Evolutionary conservation across 2,797 vertebrate genomes (phyloP).

Genomic region (Stomatorhinus walkeri): DNA sequence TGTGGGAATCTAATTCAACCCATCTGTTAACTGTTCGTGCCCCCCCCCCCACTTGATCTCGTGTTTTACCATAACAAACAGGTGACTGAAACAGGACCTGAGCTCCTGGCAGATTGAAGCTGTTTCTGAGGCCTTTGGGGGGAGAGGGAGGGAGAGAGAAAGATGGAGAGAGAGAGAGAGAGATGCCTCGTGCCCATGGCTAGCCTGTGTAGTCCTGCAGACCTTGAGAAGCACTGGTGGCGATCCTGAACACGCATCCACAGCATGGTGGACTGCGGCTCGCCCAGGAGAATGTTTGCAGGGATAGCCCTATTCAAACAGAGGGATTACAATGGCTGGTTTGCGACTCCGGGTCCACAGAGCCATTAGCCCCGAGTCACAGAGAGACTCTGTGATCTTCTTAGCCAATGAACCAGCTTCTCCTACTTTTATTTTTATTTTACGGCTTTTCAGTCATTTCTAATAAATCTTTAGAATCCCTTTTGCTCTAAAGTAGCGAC

Average conservation of each 20-base stretch:
- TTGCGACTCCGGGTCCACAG: slow-evolving; percentile 50
- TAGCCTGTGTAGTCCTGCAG: slow-evolving; percentile 38
- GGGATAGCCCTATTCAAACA: slow-evolving; percentile 54
- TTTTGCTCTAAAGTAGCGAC: slow-evolving; percentile 34
- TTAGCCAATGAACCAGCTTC: slow-evolving; percentile 57
- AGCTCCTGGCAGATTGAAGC: background rate
- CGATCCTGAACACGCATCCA: slow-evolving; percentile 37
- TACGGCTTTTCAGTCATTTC: slow-evolving; percentile 45
- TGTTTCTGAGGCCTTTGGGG: background rate
- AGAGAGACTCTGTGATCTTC: slow-evolving; percentile 47
- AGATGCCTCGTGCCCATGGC: slow-evolving; percentile 20
- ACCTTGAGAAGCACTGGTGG: slow-evolving; percentile 35
- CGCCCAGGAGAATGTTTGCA: slow-evolving; percentile 51
- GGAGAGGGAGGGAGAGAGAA: background rate
- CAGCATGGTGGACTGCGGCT: slow-evolving; percentile 36
- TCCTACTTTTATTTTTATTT: slow-evolving; percentile 30
- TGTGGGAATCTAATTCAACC: slow-evolving; percentile 1
- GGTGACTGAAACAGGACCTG: background rate
- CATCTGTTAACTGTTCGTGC: background rate
- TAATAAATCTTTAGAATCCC: slow-evolving; percentile 51
- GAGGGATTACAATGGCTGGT: slow-evolving; percentile 47
- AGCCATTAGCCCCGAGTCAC: slow-evolving; percentile 57
- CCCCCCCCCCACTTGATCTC: background rate
- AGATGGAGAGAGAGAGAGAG: background rate
- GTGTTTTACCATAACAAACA: background rate